Evolutionary conservation across 2,888 invertebrate genomes (phyloP), one percentile per base, ranked within the genome.

Genomic region (Scaptomyza caliginosa): DNA sequence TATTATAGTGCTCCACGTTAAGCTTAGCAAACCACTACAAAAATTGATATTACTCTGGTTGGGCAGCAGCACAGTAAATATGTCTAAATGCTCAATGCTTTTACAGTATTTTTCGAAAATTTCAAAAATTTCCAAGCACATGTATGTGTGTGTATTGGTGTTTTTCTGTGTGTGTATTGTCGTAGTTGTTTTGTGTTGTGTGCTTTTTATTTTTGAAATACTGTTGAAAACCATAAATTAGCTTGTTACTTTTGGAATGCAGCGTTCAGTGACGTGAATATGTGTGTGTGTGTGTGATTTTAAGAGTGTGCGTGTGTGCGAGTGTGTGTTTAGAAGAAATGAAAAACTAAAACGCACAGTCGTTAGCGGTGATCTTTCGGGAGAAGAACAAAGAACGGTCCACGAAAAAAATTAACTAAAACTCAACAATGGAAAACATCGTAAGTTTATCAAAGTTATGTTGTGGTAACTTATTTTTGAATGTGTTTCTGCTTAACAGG

Each of bases 401-500:
- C 45, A 42, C 24, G 30, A 51, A 63, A 60, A 48, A 45, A 32
- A n/a, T n/a, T n/a, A 36, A 21, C 21, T 21, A 21, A 48, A 62
- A 56, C 56, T 56, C 67, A 72, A 76, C 62, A 23, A 88, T 88
- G 88, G 86, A 86, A 0, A 39, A 56, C 26, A 89, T 90, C 81
- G 89, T 90, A 67, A 82, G 89, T 88, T 56, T 17, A 21, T 4
- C 4, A 13, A 28, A 13, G 17, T 7, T 36, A 1, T 0, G 26
- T 39, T 32, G 23, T n/a, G 23, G 8, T 23, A 48, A 5, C 21
- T n/a, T 16, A 34, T 24, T 19, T 3, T 32, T 13, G 1, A n/a
- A 21, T 11, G 11, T 6, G n/a, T 40, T 23, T n/a, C n/a, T 38
- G 4, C 1, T 17, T 36, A 36, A 0, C 42, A 96, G 96, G 96